These are phyloP conservation scores for Himalopsyche japonica DNA, from an alignment of 2,888 invertebrate genomes.

Conservation along the genomic window DNA sequence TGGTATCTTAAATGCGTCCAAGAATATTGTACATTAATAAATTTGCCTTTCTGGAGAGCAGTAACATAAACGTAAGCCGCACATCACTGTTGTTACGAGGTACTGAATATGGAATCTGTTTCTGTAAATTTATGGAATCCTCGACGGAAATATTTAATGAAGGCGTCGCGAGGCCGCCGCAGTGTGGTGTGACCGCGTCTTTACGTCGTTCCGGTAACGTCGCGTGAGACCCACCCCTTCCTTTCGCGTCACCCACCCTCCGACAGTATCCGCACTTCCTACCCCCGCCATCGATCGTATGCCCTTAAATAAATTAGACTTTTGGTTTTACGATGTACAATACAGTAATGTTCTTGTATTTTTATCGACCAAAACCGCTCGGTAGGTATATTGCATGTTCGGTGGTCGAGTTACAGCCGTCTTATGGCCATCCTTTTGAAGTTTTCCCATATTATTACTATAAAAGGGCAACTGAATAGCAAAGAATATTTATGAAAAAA, in stretches of 20 bases:
- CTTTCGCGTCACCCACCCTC: background rate
- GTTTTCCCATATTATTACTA: background rate
- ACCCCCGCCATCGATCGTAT: conserved; percentile 30
- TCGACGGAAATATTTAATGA: background rate
- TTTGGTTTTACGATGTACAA: conserved; percentile 31
- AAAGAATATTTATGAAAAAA: background rate
- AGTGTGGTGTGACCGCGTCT: background rate
- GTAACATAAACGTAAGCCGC: background rate
- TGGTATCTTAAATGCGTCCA: too few relatives aligned
- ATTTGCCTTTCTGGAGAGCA: background rate
- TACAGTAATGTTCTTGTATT: conserved; percentile 19
- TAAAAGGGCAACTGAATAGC: background rate
- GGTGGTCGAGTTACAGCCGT: background rate
- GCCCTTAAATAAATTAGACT: conserved; percentile 37
- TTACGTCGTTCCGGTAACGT: background rate
- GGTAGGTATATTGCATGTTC: background rate
- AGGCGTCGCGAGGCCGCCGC: background rate
- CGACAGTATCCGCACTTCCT: background rate
- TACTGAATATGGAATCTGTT: background rate
- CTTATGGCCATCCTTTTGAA: background rate
- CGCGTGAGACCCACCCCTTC: background rate
- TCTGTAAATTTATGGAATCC: background rate
- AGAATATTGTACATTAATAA: too few relatives aligned
- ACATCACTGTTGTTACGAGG: background rate
- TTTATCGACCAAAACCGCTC: conserved; percentile 20